Base-by-base conservation (phyloP, 2,888 invertebrate species). In the Caradrina clavipalpis region DNA sequence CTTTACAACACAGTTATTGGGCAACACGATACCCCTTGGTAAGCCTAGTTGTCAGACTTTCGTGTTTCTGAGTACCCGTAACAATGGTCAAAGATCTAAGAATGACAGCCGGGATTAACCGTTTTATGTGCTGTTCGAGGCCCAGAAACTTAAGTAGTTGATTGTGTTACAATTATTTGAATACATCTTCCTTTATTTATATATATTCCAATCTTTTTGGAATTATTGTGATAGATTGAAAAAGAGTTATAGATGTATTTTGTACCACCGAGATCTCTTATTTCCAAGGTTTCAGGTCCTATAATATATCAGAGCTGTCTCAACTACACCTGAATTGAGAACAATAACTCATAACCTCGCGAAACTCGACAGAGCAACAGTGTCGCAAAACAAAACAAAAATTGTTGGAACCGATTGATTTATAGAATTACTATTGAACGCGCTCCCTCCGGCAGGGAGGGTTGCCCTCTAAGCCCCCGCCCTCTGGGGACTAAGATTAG, bases 391-490 rank as follows among this genome's bases (percentile, higher is more conserved):
- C 83, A 83, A 78, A 83, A 79, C 73, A 79, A 70, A 81, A 82
- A 80, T 82, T 75, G 79, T 71, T 68, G 51, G 69, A 70, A 77
- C 73, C 87, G 90, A 92, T 91, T 92, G 92, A 92, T 92, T 92
- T 92, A 92, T 92, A 89, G 91, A 91, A 91, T 92, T 91, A 91
- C 89, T 87, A 89, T 89, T 81, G 88, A 87, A 83, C 87, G 84
- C 63, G 75, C 71, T 78, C 78, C 70, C 76, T 69, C 51, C 42
- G 26, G 47, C 56, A 58, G 64, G 71, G 76, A 81, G 83, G 81
- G 74, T 77, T 80, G 69, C 81, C 63, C 76, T 80, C 73, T 67
- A 63, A 76, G 59, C 77, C 70, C 77, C 69, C 66, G 61, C 61
- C 65, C 76, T 80, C 89, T 51, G 47, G 89, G 87, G 87, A 84